Conservation (phyloP, 92 coral and sea anemone species). For the Metridium senile region DNA sequence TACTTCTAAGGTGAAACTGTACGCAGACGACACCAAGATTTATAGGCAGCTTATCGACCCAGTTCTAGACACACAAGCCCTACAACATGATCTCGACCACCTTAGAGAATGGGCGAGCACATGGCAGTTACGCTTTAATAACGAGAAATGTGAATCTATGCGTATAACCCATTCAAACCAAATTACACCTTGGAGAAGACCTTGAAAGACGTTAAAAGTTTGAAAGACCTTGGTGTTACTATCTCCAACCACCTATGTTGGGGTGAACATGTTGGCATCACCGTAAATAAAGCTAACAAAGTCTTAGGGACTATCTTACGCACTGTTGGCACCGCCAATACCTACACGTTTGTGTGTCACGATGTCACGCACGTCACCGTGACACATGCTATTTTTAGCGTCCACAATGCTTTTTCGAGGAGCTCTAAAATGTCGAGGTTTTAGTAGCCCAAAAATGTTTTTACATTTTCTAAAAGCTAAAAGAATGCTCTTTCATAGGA, state of each 20-base stretch:
- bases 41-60: slow-evolving; percentile 21
- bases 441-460: too few species aligned
- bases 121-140: slow-evolving; percentile 44
- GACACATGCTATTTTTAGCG: too few species aligned
- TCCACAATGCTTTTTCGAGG: too few species aligned
- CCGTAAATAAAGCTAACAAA: neutral
- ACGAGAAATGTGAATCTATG: slow-evolving; percentile 37
- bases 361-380: too few species aligned
- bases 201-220: slow-evolving; percentile 17
- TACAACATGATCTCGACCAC: slow-evolving; percentile 36
- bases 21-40: slow-evolving; percentile 44
- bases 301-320: slow-evolving; percentile 1
- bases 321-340: slow-evolving; percentile 4
- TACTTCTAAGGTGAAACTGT: slow-evolving; percentile 22
- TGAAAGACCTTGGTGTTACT: slow-evolving; percentile 9
- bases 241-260: slow-evolving; percentile 11
- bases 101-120: slow-evolving; percentile 32
- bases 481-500: too few species aligned
- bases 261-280: slow-evolving; percentile 12
- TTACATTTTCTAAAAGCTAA: too few species aligned
- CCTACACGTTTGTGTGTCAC: too few species aligned
- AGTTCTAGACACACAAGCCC: slow-evolving; percentile 4
- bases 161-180: slow-evolving; percentile 18
- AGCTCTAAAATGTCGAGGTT: too few species aligned
- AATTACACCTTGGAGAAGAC: slow-evolving; percentile 10